A percentile compares a stretch with the other conserved stretches of the same genome.
Evolutionary conservation across 2,888 invertebrate species (phyloP).

Genomic region (Odontocerum albicorne): DNA sequence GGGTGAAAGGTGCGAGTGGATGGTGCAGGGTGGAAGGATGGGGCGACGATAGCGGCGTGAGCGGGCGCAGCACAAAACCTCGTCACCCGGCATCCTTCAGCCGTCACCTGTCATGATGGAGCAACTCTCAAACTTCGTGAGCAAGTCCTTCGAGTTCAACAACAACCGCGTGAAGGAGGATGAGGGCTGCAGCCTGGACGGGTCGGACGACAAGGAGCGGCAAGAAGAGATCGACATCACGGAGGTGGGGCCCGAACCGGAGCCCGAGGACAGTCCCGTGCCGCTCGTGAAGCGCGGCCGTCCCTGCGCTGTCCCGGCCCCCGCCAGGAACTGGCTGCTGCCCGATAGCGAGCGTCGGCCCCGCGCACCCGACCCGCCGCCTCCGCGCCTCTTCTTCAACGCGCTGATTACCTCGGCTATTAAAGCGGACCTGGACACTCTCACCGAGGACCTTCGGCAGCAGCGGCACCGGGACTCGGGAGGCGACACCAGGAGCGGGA

Average conservation of each 20-base stretch:
- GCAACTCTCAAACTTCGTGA: slow-evolving; percentile 88
- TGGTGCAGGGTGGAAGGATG: too few species aligned
- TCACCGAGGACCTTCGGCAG: slow-evolving; percentile 1
- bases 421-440: slow-evolving; percentile 23
- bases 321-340: slow-evolving; percentile 52
- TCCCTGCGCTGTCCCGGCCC: slow-evolving; percentile 47
- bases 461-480: slow-evolving; percentile 8
- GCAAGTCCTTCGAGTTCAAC: slow-evolving; percentile 77
- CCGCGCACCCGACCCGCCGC: slow-evolving; percentile 12
- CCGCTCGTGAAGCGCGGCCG: slow-evolving; percentile 50
- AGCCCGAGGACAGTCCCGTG: slow-evolving; percentile 34
- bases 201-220: too few species aligned
- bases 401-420: slow-evolving; percentile 28
- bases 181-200: slow-evolving; percentile 36
- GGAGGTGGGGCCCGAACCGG: slow-evolving; percentile 41
- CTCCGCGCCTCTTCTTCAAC: slow-evolving; percentile 28
- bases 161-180: slow-evolving; percentile 39
- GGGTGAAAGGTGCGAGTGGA: too few species aligned
- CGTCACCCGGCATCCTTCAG: too few species aligned
- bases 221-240: slow-evolving; percentile 49
- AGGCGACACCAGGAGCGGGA: slow-evolving; percentile 15
- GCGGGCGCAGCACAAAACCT: too few species aligned
- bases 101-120: slow-evolving; percentile 63
- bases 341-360: slow-evolving; percentile 42
- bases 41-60: too few species aligned